Base-by-base conservation (phyloP, 2,113 vertebrate genomes). In the Verasper variegatus region DNA sequence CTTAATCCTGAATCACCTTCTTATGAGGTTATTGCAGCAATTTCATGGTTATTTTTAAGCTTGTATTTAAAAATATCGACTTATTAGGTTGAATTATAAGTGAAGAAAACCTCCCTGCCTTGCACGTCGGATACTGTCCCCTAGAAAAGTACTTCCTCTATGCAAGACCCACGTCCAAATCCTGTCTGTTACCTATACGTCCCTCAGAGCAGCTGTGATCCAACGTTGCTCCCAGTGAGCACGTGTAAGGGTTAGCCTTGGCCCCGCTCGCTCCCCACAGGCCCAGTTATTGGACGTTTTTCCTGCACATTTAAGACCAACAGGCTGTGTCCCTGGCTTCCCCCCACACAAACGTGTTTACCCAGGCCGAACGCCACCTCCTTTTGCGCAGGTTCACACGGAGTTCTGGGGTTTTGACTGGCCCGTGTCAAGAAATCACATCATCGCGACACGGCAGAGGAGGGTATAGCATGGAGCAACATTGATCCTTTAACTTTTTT, bases 361-460 rank as follows among this genome's bases (percentile, higher is more conserved):
- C 72, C 84, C 85, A 77, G 86, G 88, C 89, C 1, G 27, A 66
- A 62, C 55, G 74, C 85, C 87, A 89, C 85, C 82, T 69, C 72
- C 71, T 81, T 88, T 90, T 89, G 84, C 84, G 84, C 89, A 88
- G 84, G 88, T 87, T 91, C 89, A 88, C 80, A 23, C 67, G 68
- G 73, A 89, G 88, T 87, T 89, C 79, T 86, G 82, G 63, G 75
- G 81, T 80, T 91, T 89, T 68, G 62, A 72, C 82, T 64, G 81
- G 72, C 77, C 58, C 55, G 52, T 49, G 73, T 88, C 76, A 69
- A 88, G 82, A 81, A 76, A 89, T 92, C 85, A 77, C 85, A 82
- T 90, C 82, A 85, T 88, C 71, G 35, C 69, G 74, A 88, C 74
- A 81, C 37, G 49, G 70, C 74, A 59, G 54, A 83, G 78, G 60